Conservation (phyloP, 2,888 invertebrate species). For the Melipona bicolor region DNA sequence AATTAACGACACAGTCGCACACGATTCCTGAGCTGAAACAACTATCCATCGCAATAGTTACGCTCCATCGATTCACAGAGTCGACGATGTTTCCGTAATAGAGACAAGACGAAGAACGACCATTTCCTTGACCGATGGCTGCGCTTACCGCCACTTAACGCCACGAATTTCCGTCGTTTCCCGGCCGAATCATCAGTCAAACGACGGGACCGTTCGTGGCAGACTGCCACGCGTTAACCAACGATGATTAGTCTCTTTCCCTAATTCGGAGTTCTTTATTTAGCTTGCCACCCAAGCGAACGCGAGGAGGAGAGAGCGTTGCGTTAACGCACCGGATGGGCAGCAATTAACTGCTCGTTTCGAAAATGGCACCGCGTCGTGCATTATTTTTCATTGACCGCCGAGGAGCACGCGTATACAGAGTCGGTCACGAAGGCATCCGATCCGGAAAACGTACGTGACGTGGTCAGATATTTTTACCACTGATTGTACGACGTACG, state of each 20-base stretch:
- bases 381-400: slow-evolving; percentile 60
- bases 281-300: slow-evolving; percentile 50
- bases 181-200: slow-evolving; percentile 66
- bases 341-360: slow-evolving; percentile 57
- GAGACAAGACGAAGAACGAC: slow-evolving; percentile 18
- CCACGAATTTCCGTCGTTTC: slow-evolving; percentile 61
- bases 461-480: background rate
- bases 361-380: slow-evolving; percentile 43
- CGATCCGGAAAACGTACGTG: background rate
- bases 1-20: too few relatives aligned
- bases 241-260: slow-evolving; percentile 68
- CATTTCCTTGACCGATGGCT: slow-evolving; percentile 31
- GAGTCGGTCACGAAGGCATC: background rate
- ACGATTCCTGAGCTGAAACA: background rate
- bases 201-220: slow-evolving; percentile 24
- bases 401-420: background rate
- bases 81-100: slow-evolving; percentile 24
- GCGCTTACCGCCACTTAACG: slow-evolving; percentile 53
- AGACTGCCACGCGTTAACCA: slow-evolving; percentile 19
- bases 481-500: background rate
- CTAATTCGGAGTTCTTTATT: slow-evolving; percentile 66
- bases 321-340: slow-evolving; percentile 35
- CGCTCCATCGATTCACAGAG: background rate
- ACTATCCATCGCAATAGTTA: background rate
- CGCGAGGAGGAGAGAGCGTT: slow-evolving; percentile 30